These are phyloP conservation scores for Aphis gossypii DNA, from an alignment of 1,140 invertebrate species.

Conservation along the genomic window DNA sequence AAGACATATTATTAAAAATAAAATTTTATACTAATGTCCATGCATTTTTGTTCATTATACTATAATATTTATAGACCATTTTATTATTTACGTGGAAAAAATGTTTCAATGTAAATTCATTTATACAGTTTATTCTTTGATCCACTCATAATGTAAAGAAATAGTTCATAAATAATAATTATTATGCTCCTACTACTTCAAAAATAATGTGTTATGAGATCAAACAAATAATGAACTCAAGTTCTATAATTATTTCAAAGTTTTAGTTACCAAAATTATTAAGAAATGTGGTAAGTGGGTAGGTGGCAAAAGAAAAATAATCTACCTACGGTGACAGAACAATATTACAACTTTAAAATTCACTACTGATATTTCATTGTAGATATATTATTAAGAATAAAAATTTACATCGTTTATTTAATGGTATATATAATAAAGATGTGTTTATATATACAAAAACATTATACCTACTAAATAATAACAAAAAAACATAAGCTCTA, in stretches of 20 bases:
- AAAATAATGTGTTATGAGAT: not conserved
- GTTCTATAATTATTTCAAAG: not conserved
- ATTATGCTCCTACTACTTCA: not conserved
- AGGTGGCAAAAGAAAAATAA: not conserved
- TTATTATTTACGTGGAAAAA: not conserved
- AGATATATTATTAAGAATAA: not conserved
- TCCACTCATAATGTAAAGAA: not conserved
- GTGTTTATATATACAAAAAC: no score
- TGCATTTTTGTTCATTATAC: not conserved
- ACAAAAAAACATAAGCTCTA: no score
- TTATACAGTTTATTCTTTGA: not conserved
- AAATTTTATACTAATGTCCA: not conserved
- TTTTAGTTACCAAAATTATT: not conserved
- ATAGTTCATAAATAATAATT: constrained; percentile 12
- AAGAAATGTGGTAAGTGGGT: not conserved
- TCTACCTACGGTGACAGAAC: not conserved
- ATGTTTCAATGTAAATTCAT: not conserved
- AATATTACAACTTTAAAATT: not conserved
- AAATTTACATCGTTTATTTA: not conserved
- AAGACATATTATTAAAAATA: not conserved
- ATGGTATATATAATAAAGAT: not conserved
- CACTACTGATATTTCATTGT: not conserved
- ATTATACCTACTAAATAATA: no score
- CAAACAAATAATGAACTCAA: not conserved
- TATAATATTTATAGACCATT: not conserved